Base-by-base conservation (phyloP, 2,888 invertebrate genomes). In the Cancer borealis region DNA sequence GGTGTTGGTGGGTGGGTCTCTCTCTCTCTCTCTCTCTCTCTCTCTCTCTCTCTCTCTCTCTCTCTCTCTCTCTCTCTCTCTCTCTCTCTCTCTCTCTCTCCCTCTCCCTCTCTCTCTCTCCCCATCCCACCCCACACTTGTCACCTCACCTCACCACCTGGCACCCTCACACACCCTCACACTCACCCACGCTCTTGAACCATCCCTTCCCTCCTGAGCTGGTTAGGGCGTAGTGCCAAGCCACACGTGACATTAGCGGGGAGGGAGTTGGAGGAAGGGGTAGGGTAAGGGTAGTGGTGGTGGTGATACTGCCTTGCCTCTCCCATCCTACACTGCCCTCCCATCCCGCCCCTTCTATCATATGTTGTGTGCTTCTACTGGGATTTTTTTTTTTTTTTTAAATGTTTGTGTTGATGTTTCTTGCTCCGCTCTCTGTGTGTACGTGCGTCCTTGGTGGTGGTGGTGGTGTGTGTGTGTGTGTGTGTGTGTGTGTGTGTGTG, bases 21-120 rank as follows among this genome's bases (percentile, higher is more conserved):
- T 39, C 39, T 39, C 39, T 66, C 66, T 66, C 66, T 66, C 66
- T 66, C 66, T 66, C 46, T 66, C 66, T 66, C 66, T 66, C 66
- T 66, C 66, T 66, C 66, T 66, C 66, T 66, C 66, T 66, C 66
- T 66, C 66, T 66, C 66, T 66, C 66, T 66, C 66, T 66, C 66
- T 66, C 66, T 66, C 66, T 66, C 66, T 66, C 66, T 66, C 66
- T 66, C 66, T 66, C 66, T 66, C 66, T 66, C 66, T 66, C 66
- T 66, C 66, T 66, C 66, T 66, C 66, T 66, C 66, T 66, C 60
- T 66, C 60, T 66, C 60, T 66, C 60, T 66, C 60, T 66, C 60
- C 12, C 60, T 66, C 60, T 66, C 60, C 12, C 60, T 66, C 60
- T 21, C 14, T 21, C 66, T 66, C 66, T 66, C 66, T n/a, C n/a